Conservation (phyloP, 2,888 invertebrate genomes). For the Sycophila texana region DNA sequence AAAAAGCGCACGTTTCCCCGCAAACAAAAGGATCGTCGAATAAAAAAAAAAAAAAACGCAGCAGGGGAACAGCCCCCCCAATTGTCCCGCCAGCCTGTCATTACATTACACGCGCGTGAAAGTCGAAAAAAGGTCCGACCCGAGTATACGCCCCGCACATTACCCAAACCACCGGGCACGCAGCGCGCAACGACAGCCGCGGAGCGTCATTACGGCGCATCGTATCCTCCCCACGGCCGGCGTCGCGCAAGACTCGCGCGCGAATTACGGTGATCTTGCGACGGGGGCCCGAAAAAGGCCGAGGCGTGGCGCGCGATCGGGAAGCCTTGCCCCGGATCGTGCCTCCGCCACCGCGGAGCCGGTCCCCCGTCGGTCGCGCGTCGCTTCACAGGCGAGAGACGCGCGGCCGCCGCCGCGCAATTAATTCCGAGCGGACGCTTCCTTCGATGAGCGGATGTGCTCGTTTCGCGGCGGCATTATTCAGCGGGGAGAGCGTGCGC, state of each 20-base stretch:
- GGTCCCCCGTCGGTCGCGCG: constrained; percentile 23
- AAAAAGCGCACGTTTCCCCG: too few species aligned
- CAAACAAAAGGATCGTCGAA: too few species aligned
- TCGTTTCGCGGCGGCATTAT: constrained; percentile 9
- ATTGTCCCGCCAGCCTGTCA: background rate
- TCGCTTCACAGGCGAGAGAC: constrained; percentile 13
- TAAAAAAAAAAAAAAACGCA: too few species aligned
- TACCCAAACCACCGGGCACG: background rate
- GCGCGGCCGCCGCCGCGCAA: background rate
- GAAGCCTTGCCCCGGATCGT: constrained; percentile 53
- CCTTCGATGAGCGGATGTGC: constrained; percentile 23
- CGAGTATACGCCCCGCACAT: background rate
- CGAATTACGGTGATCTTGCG: constrained; percentile 53
- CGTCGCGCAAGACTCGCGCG: constrained; percentile 49
- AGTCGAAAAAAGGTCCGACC: background rate
- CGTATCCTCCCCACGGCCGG: background rate
- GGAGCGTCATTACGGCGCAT: background rate
- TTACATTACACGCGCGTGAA: background rate
- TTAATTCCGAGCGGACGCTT: constrained; percentile 14
- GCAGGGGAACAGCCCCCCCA: background rate
- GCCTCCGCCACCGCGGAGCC: background rate
- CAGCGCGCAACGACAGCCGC: too few species aligned
- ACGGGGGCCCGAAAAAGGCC: constrained; percentile 40
- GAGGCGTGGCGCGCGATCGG: constrained; percentile 57
- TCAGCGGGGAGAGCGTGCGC: constrained; percentile 1